Conservation (phyloP, 1,140 invertebrate species). For the Sarcophaga peregrina region DNA sequence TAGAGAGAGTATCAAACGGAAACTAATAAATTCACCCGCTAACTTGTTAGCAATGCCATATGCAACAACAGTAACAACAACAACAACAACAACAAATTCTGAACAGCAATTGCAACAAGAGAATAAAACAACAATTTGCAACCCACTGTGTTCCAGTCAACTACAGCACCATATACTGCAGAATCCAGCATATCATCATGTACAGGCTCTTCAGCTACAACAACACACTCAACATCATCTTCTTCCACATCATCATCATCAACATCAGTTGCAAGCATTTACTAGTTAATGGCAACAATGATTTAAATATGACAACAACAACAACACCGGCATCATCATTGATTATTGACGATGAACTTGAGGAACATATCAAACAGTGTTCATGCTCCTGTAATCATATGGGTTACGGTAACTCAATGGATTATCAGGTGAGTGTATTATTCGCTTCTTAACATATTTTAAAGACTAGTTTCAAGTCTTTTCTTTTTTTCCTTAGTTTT, state of each 20-base stretch:
- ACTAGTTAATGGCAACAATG: no score
- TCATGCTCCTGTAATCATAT: conserved; percentile 90
- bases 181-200: neutral
- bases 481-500: no score
- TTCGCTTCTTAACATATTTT: no score
- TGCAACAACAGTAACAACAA: neutral
- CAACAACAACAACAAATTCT: no score
- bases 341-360: conserved; percentile 77
- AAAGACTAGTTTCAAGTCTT: no score
- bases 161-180: neutral
- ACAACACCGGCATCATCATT: neutral
- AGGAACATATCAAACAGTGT: conserved; percentile 86
- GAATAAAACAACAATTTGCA: neutral
- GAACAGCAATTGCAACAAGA: no score
- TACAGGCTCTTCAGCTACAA: neutral
- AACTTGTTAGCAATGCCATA: neutral
- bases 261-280: neutral
- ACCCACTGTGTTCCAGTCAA: neutral
- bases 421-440: conserved; percentile 80
- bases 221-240: neutral
- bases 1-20: no score
- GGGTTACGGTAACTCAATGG: conserved; percentile 90
- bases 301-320: neutral
- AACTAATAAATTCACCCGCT: neutral
- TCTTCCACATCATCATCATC: neutral